phyloP scores from a whole-genome alignment of 2,797 vertebrate species.

The Sebastes diaconus region DNA sequence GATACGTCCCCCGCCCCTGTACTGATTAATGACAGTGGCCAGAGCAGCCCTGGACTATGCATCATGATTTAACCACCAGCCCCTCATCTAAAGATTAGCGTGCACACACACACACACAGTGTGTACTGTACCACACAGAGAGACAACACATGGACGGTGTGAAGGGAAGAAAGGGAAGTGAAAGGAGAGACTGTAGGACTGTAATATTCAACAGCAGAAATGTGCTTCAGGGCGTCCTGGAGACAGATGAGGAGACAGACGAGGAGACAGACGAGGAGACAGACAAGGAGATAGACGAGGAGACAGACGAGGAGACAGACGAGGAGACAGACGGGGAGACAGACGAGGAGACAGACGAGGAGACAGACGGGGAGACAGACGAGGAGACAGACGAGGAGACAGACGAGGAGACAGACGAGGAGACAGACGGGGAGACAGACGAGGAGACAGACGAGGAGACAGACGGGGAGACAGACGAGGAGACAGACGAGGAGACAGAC shows the following conservation, averaged over 20 bases:
- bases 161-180: constrained; percentile 60
- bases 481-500: too few relatives aligned
- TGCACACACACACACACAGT: constrained; percentile 36
- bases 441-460: not conserved
- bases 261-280: too few relatives aligned
- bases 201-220: not conserved
- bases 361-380: too few relatives aligned
- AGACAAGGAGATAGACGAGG: too few relatives aligned
- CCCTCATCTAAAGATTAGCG: constrained; percentile 90
- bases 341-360: too few relatives aligned
- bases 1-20: constrained; percentile 88
- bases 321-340: not conserved
- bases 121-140: constrained; percentile 60
- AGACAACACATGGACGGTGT: constrained; percentile 54
- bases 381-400: not conserved
- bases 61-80: constrained; percentile 93
- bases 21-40: constrained; percentile 90
- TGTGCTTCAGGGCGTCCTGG: not conserved
- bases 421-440: too few relatives aligned
- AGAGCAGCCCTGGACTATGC: constrained; percentile 88
- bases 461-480: not conserved
- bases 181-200: constrained; percentile 15
- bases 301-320: not conserved
- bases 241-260: not conserved
- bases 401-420: not conserved